Base-by-base conservation (phyloP, 2,888 invertebrate species). In the Parthenolecanium corni region DNA sequence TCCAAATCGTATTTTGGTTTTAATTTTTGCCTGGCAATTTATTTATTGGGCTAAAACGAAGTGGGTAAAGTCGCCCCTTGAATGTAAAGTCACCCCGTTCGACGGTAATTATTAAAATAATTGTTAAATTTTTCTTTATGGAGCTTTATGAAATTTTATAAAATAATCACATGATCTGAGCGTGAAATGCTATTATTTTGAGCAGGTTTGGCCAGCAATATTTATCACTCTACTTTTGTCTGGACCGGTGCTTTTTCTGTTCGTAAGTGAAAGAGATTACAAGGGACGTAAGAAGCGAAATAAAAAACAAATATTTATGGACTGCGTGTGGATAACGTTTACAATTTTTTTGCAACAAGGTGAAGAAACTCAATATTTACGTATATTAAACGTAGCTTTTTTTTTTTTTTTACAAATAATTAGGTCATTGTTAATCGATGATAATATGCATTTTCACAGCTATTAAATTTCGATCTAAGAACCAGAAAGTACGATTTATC, bases 291-390 rank as follows among this genome's bases (percentile, higher is more conserved):
- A 54, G 21, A 24, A 38, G 18, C 14, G 18, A 25, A 64, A 57
- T 21, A 65, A 64, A 40, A 52, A 56, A 11, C 71, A 74, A 63
- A 71, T 79, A 46, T 75, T 81, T 52, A 75, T 78, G 52, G 79
- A 81, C 63, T 85, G 86, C 69, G 80, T 84, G 67, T 86, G 86
- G 86, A 85, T 84, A 68, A 83, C 82, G 0, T 78, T 82, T 0
- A 81, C 83, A 0, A 75, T 66, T 11, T 66, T 66, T 49, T 51
- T 66, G 12, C 66, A 66, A 46, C 66, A 66, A 36, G 63, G 66
- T 65, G 47, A 16, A 18, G 11, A 5, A 42, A 3, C 4, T 42
- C 16, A 14, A 42, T 16, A 42, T 42, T 42, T 42, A 38, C 44
- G 44, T 6, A 14, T 9, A 14, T 18, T 42, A 5, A 9, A 14